Conservation (phyloP, 2,797 vertebrate species). For the Oreonectes daqikongensis region DNA sequence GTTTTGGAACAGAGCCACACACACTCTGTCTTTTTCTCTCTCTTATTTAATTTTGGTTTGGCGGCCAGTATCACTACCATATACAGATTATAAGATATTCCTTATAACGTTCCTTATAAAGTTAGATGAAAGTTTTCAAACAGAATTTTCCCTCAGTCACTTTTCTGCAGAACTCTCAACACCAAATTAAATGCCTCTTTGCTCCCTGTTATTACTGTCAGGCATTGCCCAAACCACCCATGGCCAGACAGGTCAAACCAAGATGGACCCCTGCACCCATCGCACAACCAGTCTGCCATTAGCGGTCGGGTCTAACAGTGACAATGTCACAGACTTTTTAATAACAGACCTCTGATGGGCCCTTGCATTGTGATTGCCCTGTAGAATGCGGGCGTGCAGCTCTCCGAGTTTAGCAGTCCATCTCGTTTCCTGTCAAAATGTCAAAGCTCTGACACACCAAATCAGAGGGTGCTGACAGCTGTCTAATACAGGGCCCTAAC, state of each 20-base stretch:
- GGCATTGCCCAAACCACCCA: conserved; percentile 20
- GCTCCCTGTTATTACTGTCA: conserved; percentile 44
- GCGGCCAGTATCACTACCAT: conserved; percentile 25
- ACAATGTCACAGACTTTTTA: conserved; percentile 51
- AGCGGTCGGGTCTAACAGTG: conserved; percentile 30
- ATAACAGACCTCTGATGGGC: conserved; percentile 49
- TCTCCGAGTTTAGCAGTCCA: conserved; percentile 55
- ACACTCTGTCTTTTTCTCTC: conserved; percentile 19
- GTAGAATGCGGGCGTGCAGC: conserved; percentile 30
- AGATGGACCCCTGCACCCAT: conserved; percentile 34
- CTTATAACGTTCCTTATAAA: conserved; percentile 39
- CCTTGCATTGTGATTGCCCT: conserved; percentile 35
- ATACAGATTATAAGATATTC: conserved; percentile 38
- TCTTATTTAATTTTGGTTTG: conserved; percentile 1
- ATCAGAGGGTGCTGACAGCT: conserved; percentile 52
- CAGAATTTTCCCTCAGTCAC: conserved; percentile 23
- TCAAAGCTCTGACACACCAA: conserved; percentile 52
- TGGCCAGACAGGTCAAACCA: conserved; percentile 35
- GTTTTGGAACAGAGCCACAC: conserved; percentile 20
- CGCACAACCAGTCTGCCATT: conserved; percentile 42
- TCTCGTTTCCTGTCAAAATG: conserved; percentile 54
- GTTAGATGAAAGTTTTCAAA: conserved; percentile 38
- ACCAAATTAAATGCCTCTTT: conserved; percentile 25
- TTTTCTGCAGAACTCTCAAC: conserved; percentile 38
- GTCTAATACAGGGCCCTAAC: conserved; percentile 36